These are phyloP conservation scores for Drosophila emarginata DNA, from an alignment of 2,888 invertebrate species.

Conservation along the genomic window DNA sequence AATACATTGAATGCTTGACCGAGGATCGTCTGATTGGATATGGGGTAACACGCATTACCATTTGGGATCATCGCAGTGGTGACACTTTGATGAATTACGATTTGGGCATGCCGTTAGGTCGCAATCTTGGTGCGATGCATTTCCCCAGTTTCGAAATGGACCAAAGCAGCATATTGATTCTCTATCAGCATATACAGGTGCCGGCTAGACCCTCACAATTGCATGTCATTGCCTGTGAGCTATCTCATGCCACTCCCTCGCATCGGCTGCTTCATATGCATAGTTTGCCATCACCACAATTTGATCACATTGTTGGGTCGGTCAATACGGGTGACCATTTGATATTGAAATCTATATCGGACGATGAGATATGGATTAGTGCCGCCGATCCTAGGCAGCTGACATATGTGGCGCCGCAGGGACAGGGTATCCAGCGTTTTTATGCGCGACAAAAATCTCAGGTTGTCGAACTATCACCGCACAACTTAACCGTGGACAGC, in stretches of 20 bases:
- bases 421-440: conserved; percentile 64
- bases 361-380: conserved; percentile 80
- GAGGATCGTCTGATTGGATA: conserved; percentile 81
- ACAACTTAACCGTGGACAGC: conserved; percentile 72
- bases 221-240: conserved; percentile 76
- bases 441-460: conserved; percentile 76
- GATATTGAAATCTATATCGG: conserved; percentile 64
- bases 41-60: conserved; percentile 78
- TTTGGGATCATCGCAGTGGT: conserved; percentile 82
- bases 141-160: conserved; percentile 78
- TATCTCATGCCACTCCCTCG: conserved; percentile 76
- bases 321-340: conserved; percentile 79
- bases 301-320: conserved; percentile 62
- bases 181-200: conserved; percentile 66
- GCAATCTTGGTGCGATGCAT: conserved; percentile 77
- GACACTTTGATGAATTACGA: conserved; percentile 81
- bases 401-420: conserved; percentile 63
- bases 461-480: conserved; percentile 71
- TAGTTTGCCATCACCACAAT: conserved; percentile 70
- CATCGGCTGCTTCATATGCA: conserved; percentile 76
- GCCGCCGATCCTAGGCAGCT: conserved; percentile 73
- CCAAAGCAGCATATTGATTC: conserved; percentile 70
- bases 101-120: conserved; percentile 75
- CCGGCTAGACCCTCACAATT: conserved; percentile 58
- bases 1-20: conserved; percentile 78